These are phyloP conservation scores for Petromus typicus DNA, from an alignment of 2,113 vertebrate species.

Conservation along the genomic window DNA sequence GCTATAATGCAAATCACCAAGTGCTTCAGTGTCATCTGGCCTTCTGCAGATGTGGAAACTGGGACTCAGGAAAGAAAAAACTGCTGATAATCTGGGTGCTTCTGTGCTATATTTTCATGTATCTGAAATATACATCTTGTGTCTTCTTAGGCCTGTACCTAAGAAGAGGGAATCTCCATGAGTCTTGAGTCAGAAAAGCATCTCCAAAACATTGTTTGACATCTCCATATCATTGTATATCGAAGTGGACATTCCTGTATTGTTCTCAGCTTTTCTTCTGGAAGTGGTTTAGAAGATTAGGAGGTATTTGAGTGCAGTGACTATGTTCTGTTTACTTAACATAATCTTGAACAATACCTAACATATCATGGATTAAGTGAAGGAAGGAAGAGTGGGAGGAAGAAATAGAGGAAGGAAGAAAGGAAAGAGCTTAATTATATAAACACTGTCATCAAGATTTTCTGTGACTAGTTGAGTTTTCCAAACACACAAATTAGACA, in stretches of 20 bases:
- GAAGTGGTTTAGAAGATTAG: neutral
- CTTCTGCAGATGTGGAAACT: rapidly evolving
- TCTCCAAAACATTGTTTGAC: neutral
- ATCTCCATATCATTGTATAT: neutral
- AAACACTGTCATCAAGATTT: neutral
- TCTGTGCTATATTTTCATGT: neutral
- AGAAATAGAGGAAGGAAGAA: neutral
- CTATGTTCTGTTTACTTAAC: neutral
- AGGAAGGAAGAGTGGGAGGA: too few species aligned
- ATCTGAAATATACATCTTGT: neutral
- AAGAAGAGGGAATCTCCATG: neutral
- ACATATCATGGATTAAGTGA: neutral
- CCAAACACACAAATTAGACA: neutral
- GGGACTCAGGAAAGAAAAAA: neutral
- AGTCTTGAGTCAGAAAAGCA: neutral
- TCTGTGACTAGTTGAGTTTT: neutral
- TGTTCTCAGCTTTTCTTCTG: neutral
- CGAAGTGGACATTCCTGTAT: neutral
- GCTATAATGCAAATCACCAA: neutral
- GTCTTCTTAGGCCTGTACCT: neutral
- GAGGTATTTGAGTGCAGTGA: neutral
- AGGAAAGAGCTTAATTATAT: neutral
- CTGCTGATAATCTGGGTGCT: neutral
- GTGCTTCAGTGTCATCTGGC: rapidly evolving
- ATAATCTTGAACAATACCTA: neutral